Evolutionary conservation across 2,797 vertebrate genomes (phyloP), one percentile per base, ranked within the genome.

Genomic region (Lycodopsis pacificus): DNA sequence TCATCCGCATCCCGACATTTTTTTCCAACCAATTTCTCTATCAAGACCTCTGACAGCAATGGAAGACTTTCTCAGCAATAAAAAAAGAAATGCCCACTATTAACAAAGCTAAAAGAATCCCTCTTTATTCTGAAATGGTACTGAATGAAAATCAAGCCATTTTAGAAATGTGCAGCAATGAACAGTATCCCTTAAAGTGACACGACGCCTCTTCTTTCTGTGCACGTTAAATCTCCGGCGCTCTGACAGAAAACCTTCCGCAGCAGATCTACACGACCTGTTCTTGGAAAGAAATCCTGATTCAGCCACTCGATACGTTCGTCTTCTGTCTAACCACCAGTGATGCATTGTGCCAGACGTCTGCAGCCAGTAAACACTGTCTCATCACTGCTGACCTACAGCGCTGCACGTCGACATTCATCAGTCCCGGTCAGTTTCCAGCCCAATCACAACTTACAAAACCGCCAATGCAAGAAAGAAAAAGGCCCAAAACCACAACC

Each of bases 321-420:
- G 19, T 11, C 38, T 44, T 61, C 67, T 66, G 79, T 84, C 79
- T 40, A 57, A 82, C 19, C 65, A 7, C 1, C 71, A 5, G 54
- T 80, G 85, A 86, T 81, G 67, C 71, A 86, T 78, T 14, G n/a
- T 11, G 51, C 70, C 20, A 36, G 79, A 78, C n/a, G 80, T 87
- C 87, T 81, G 65, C 57, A 40, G 11, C 67, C 66, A 13, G 80
- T 81, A 78, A 82, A 86, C 20, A 58, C 70, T 58, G 81, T 65
- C 83, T 86, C 81, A 77, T 81, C 81, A 70, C 61, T 19, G 75
- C 77, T 80, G 73, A 80, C 76, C 76, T 67, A 78, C 62, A 4
- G 54, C 0, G 44, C 32, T 13, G 4, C 27, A 53, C 64, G 6
- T 73, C 62, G 76, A 25, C 51, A 49, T 69, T 36, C 1, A 64